Percentiles rank a stretch among this genome's conserved stretches.
Evolutionary conservation across 2,797 vertebrate genomes (phyloP).

Genomic region (Sebastes taczanowskii): DNA sequence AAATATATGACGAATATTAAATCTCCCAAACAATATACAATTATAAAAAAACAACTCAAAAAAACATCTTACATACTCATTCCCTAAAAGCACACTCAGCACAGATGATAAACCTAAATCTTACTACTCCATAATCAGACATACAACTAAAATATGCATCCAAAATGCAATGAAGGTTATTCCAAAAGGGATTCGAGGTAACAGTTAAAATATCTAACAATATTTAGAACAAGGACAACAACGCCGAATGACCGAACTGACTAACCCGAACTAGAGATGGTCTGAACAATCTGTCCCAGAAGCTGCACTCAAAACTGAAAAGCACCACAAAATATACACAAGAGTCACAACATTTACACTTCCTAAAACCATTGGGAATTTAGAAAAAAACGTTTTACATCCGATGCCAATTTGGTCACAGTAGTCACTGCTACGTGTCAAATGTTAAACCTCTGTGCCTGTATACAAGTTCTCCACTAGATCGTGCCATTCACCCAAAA

Average conservation of each 20-base stretch:
- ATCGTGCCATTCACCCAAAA: slow-evolving; percentile 62
- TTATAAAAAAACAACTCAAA: not conserved
- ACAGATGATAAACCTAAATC: slow-evolving; percentile 24
- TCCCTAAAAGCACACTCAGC: slow-evolving; percentile 10
- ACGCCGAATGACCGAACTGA: not conserved
- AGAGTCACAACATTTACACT: slow-evolving; percentile 4
- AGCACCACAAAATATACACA: slow-evolving; percentile 17
- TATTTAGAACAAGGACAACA: slow-evolving; percentile 5
- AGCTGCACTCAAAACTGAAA: slow-evolving; percentile 10
- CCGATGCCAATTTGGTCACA: not conserved
- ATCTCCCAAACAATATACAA: not conserved
- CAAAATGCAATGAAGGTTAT: not conserved
- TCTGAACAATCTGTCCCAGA: slow-evolving; percentile 6
- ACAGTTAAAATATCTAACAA: slow-evolving; percentile 58
- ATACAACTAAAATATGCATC: slow-evolving; percentile 52
- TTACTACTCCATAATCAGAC: slow-evolving; percentile 38
- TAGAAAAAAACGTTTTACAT: not conserved
- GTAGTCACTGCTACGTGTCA: not conserved
- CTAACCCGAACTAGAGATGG: not conserved
- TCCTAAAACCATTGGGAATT: slow-evolving; percentile 11
- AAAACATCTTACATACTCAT: not conserved
- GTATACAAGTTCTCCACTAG: slow-evolving; percentile 60
- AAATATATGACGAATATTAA: slow-evolving; percentile 13
- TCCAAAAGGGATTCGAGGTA: not conserved
- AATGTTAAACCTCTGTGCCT: not conserved